phyloP scores from a whole-genome alignment of 1,140 invertebrate genomes.

The Diploscapter pachys region DNA sequence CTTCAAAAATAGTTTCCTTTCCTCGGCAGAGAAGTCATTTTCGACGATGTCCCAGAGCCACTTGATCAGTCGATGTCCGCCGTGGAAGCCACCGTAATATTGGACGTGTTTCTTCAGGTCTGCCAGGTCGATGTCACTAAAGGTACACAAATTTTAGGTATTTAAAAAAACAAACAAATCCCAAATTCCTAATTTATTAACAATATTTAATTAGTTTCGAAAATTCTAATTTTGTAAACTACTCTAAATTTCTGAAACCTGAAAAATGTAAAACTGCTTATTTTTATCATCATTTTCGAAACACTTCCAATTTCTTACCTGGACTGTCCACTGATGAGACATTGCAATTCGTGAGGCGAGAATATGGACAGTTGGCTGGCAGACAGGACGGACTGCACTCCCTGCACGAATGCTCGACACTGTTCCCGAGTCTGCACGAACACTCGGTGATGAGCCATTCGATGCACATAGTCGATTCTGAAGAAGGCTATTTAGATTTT shows the following conservation, averaged over 20 bases:
- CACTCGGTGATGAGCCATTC: slow-evolving; percentile 97
- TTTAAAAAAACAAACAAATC: slow-evolving; percentile 2
- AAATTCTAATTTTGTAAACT: too few relatives aligned
- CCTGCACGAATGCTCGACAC: slow-evolving; percentile 88
- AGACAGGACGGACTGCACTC: slow-evolving; percentile 90
- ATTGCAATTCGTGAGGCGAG: slow-evolving; percentile 84
- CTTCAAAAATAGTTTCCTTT: slow-evolving; percentile 88
- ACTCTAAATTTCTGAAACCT: too few relatives aligned
- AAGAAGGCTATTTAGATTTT: neutral
- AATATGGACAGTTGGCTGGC: slow-evolving; percentile 91
- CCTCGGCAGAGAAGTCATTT: slow-evolving; percentile 86
- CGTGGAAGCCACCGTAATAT: slow-evolving; percentile 98
- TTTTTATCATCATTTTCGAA: neutral
- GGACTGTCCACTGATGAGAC: slow-evolving; percentile 64
- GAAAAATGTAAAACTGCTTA: too few relatives aligned
- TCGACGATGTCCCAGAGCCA: slow-evolving; percentile 99
- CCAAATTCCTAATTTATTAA: slow-evolving; percentile 15
- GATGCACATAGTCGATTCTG: slow-evolving; percentile 92
- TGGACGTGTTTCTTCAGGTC: slow-evolving; percentile 73
- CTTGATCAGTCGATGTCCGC: slow-evolving; percentile 90
- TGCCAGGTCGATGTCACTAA: slow-evolving; percentile 50
- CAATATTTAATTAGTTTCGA: neutral
- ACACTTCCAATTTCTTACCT: slow-evolving; percentile 40
- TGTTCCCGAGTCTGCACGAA: slow-evolving; percentile 94
- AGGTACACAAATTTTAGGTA: slow-evolving; percentile 8